A percentile compares a stretch with the other conserved stretches of the same genome.
phyloP scores from a whole-genome alignment of 37 sponge, comb jelly and placozoan genomes.

The Theonella swinhoei region DNA sequence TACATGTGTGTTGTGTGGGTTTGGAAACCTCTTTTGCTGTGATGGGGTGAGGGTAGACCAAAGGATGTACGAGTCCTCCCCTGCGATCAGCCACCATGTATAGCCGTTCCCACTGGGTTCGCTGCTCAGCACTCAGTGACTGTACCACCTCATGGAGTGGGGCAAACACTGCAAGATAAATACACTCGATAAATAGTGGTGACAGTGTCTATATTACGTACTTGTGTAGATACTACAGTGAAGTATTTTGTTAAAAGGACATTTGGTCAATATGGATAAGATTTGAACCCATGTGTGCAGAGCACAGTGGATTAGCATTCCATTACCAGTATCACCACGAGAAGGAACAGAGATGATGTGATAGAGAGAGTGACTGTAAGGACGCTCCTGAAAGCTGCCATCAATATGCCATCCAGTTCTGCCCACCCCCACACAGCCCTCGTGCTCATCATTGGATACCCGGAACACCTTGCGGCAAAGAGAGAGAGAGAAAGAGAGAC shows the following conservation, averaged over 20 bases:
- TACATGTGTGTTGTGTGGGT: not conserved
- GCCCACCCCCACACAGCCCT: constrained; percentile 28
- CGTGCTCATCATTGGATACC: constrained; percentile 20
- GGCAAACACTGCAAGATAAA: constrained; percentile 8
- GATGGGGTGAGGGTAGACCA: constrained; percentile 9
- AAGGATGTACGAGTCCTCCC: constrained; percentile 8
- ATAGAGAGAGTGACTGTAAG: constrained; percentile 15
- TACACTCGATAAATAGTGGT: too few species aligned
- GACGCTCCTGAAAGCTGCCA: constrained; percentile 23
- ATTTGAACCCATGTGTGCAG: constrained; percentile 93
- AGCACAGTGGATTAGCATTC: constrained; percentile 97
- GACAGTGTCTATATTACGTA: too few species aligned
- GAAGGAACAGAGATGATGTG: constrained; percentile 17
- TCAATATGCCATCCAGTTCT: constrained; percentile 40
- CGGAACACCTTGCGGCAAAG: constrained; percentile 45
- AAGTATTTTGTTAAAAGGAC: too few species aligned
- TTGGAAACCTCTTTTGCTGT: constrained; percentile 11
- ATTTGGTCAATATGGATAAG: not conserved
- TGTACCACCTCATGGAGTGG: constrained; percentile 23
- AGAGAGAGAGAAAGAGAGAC: constrained; percentile 53
- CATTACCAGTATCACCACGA: constrained; percentile 59
- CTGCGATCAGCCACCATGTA: constrained; percentile 19
- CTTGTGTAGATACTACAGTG: too few species aligned
- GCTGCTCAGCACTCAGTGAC: constrained; percentile 7
- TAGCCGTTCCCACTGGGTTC: constrained; percentile 2